phyloP scores from a whole-genome alignment of 2,888 invertebrate species.

The Drosophila silvestris region DNA sequence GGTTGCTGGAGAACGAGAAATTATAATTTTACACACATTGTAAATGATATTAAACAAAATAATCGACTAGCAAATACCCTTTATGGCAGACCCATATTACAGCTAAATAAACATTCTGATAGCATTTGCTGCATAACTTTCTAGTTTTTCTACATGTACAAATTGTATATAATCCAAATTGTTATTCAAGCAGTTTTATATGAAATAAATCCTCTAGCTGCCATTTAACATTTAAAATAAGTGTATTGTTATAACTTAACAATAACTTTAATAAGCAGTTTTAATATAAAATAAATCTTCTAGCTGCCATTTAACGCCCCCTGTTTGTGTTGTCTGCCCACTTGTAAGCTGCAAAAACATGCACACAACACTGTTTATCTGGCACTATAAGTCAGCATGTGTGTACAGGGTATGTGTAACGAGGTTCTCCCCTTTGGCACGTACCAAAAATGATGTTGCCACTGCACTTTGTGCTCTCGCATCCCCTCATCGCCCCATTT shows the following conservation, averaged over 20 bases:
- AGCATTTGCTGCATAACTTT: background rate
- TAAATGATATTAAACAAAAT: slow-evolving; percentile 1
- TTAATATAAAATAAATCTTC: background rate
- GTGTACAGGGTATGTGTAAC: slow-evolving; percentile 22
- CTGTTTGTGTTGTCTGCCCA: background rate
- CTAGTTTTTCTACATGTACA: background rate
- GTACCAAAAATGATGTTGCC: slow-evolving; percentile 47
- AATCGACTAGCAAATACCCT: slow-evolving; percentile 3
- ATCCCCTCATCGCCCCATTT: slow-evolving; percentile 1
- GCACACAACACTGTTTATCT: background rate
- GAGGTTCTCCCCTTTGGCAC: slow-evolving; percentile 37
- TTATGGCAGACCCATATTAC: background rate
- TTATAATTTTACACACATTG: slow-evolving; percentile 34
- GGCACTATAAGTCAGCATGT: no score
- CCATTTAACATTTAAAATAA: background rate
- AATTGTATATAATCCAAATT: background rate
- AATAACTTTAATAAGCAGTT: background rate
- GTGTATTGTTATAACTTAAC: background rate
- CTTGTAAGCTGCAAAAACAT: no score
- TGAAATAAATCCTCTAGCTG: background rate
- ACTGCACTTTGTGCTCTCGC: slow-evolving; percentile 27
- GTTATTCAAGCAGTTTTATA: background rate
- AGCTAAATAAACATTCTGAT: background rate
- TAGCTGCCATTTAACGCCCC: background rate
- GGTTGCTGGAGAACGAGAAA: slow-evolving; percentile 24